Base-by-base conservation (phyloP, 2,888 invertebrate genomes). In the Limnephilus auricula region DNA sequence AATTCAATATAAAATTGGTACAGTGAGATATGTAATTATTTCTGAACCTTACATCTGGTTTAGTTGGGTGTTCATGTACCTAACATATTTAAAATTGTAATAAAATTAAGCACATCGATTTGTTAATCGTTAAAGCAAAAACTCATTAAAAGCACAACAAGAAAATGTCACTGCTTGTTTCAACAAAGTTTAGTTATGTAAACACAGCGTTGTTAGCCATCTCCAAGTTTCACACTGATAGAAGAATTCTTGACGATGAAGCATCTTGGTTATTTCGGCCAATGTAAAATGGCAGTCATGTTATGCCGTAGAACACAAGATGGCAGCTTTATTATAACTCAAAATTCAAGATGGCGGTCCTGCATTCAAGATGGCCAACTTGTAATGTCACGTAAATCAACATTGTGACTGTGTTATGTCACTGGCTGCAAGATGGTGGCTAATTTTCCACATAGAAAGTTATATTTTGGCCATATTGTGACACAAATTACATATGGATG, bases 1-100 rank as follows among this genome's bases (percentile, higher is more conserved):
- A 31, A 83, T 37, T 83, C 25, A 34, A 34, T 83, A 37, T 83
- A 83, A 83, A 65, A 83, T 83, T 83, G 83, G 83, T 83, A 32
- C 83, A 25, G 18, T 83, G 2, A 83, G 83, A 83, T 37, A 37
- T 83, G 83, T 83, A 34, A 15, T 80, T 9, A 82, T 32, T 82
- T 82, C 18, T 65, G 50, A 65, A 65, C 18, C 18, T 65, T 18
- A 65, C 65, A 25, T 65, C 65, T 25, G 65, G 65, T 65, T 65
- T 65, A 65, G 25, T 9, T 25, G 25, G n/a, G 25, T 65, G 65
- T 25, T 65, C 25, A n/a, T 65, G 65, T 65, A 40, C 12, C 40
- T 40, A n/a, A 65, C n/a, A 65, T 65, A 25, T 65, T 65, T 65
- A 2, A 65, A 65, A 65, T 25, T 25, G 65, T 65, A 65, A 65